These are phyloP conservation scores for Caenorhabditis remanei DNA, from an alignment of 1,140 invertebrate genomes.

Conservation along the genomic window DNA sequence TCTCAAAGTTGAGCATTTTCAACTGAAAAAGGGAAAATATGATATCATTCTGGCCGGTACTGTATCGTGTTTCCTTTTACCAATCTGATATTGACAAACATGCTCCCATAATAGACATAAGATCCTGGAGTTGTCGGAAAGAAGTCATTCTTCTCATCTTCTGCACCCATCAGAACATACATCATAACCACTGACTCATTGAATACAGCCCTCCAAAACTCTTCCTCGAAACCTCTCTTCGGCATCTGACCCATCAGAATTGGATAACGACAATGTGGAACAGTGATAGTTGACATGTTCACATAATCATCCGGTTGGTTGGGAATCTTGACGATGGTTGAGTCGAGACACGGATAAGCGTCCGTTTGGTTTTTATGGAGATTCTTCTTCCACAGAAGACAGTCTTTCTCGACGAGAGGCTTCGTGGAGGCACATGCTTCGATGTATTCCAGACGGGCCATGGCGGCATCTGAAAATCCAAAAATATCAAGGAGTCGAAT, in stretches of 20 bases:
- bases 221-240: conserved; percentile 48
- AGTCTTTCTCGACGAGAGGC: background rate
- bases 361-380: conserved; percentile 31
- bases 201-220: conserved; percentile 40
- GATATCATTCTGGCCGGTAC: no score
- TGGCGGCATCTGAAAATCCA: background rate
- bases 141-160: conserved; percentile 49
- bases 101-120: conserved; percentile 21
- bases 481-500: background rate
- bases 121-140: background rate
- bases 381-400: conserved; percentile 28
- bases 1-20: no score
- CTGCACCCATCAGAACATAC: conserved; percentile 26
- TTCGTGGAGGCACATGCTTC: background rate
- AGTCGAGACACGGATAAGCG: background rate
- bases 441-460: conserved; percentile 17
- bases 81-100: conserved; percentile 41
- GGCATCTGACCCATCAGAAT: conserved; percentile 38
- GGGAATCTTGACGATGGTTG: conserved; percentile 11
- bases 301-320: background rate
- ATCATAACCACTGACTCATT: conserved; percentile 33
- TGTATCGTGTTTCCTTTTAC: background rate
- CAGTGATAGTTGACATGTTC: conserved; percentile 11
- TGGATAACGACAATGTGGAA: conserved; percentile 37
- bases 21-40: no score